Conservation (phyloP, 2,113 vertebrate species). For the Myocastor coypus region DNA sequence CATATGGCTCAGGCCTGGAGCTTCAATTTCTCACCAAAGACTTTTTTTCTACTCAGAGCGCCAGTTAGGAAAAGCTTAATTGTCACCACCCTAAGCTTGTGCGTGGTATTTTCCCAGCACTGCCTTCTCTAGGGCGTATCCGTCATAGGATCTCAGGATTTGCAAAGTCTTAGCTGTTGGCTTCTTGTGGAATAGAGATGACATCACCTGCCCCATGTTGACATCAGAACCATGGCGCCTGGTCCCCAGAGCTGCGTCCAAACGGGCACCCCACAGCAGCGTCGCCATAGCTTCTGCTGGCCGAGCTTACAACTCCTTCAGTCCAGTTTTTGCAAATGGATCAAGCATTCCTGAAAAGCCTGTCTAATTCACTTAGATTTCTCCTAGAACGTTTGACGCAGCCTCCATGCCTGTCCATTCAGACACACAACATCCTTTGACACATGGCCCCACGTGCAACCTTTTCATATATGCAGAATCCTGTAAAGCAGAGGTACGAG, state of each 20-base stretch:
- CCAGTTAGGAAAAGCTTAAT: not conserved
- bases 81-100: not conserved
- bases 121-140: not conserved
- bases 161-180: not conserved
- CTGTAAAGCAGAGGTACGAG: not conserved
- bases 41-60: slow-evolving; percentile 24
- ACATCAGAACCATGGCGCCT: not conserved
- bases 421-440: not conserved
- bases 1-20: slow-evolving; percentile 15
- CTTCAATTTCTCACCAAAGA: slow-evolving; percentile 31
- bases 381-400: not conserved
- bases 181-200: not conserved
- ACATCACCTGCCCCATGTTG: not conserved
- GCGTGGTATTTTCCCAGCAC: not conserved
- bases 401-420: not conserved
- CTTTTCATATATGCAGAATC: not conserved
- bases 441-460: not conserved
- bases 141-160: not conserved
- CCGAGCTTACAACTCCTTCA: not conserved
- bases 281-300: not conserved
- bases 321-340: slow-evolving; percentile 6
- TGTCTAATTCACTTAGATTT: not conserved
- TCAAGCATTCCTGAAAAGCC: not conserved
- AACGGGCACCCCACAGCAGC: not conserved
- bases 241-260: not conserved